These are phyloP conservation scores for Ephialtes manifestator DNA, from an alignment of 2,888 invertebrate species.

Conservation along the genomic window DNA sequence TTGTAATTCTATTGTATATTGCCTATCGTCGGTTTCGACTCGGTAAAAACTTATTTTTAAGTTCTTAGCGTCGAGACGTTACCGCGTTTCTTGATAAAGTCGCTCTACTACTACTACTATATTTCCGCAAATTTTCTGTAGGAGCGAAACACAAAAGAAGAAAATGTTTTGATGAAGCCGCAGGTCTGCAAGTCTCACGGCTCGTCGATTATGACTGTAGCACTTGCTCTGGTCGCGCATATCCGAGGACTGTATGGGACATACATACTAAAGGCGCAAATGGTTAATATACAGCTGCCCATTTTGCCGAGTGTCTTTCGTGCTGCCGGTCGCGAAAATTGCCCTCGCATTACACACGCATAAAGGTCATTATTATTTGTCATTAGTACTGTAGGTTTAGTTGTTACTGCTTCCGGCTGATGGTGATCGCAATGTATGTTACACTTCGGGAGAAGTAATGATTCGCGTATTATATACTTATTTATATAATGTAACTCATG, in stretches of 20 bases:
- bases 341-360: conserved; percentile 64
- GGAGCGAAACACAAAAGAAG: not conserved
- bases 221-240: conserved; percentile 24
- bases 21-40: no score
- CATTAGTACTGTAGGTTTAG: conserved; percentile 55
- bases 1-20: no score
- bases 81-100: no score
- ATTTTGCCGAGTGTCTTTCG: conserved; percentile 46
- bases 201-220: conserved; percentile 42
- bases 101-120: no score
- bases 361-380: conserved; percentile 68
- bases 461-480: conserved; percentile 50
- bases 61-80: no score
- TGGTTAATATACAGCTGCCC: conserved; percentile 62
- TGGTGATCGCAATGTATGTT: conserved; percentile 32
- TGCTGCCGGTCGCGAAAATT: conserved; percentile 52
- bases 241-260: conserved; percentile 25
- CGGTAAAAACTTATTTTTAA: no score
- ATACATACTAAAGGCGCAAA: conserved; percentile 15
- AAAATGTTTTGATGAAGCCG: not conserved
- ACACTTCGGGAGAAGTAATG: conserved; percentile 47
- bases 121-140: not conserved
- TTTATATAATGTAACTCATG: not conserved
- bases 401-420: conserved; percentile 31
- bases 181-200: not conserved